Evolutionary conservation across 2,888 invertebrate genomes (phyloP), one percentile per base, ranked within the genome.

Genomic region (Nemapogon koenigi): DNA sequence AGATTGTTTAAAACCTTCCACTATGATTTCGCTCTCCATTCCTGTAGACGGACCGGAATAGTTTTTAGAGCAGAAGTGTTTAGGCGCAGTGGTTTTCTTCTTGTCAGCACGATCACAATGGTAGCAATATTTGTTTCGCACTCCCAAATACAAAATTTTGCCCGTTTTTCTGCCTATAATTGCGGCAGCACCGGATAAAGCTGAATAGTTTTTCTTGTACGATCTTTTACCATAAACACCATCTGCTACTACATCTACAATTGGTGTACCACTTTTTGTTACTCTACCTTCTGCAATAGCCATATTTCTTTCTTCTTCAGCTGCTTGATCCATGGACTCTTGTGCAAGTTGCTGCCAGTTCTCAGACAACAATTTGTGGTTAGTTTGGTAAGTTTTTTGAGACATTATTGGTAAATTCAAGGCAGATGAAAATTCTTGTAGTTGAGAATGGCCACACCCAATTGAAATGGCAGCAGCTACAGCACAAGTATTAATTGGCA

Each of bases 151-250:
- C 19, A 45, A 25, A 8, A 42, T 16, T 29, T 40, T 40, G 26
- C 28, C 29, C 1, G 35, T 36, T 3, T 2, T 13, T 16, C 40
- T 2, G 8, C 45, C 43, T 6, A 43, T 35, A n/a, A 47, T 46
- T 18, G 40, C 42, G 4, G 43, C 47, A 2, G 46, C 47, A 6
- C 46, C 47, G 14, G 48, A 46, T n/a, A 35, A 17, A n/a, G 32
- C 10, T 19, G 30, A 38, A 19, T 38, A 32, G 17, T 19, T 38
- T 10, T 18, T 38, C 4, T n/a, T 4, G 16, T 38, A 31, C 19
- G 38, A 38, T 4, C 17, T 14, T 38, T 38, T 38, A 4, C n/a
- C 11, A 29, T 31, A 38, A 16, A 16, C 30, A n/a, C 38, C 29
- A 16, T 38, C 38, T 10, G 38, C 38, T 16, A 30, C 29, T 8